Base-by-base conservation (phyloP, 64 coral and sea anemone species). In the Montipora capricornis region DNA sequence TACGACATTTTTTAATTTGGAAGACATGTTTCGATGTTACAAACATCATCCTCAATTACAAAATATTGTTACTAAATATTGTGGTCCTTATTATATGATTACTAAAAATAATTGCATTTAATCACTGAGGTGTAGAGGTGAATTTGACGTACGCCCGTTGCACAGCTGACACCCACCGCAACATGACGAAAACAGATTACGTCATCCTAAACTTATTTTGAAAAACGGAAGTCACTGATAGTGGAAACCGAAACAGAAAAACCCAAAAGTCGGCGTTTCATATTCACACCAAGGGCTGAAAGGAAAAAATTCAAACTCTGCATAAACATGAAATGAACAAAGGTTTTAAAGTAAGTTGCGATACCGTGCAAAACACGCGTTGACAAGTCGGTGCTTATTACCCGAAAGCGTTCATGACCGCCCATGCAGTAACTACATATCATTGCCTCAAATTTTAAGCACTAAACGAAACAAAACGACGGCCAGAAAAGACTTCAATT, bases 331-430 rank as follows among this genome's bases (percentile, higher is more conserved):
- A 15, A 71, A 46, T 12, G 20, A 45, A 85, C 64, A 49, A 71
- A 69, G 47, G 29, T 84, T 68, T 12, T 6, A 86, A 71, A 86
- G 82, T 46, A 46, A 44, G 62, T 73, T 71, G 6, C 66, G 46
- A 78, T 46, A 86, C 66, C 68, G 48, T 48, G 59, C 17, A 14
- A 64, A 73, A 86, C 82, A 86, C 82, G 82, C 82, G 82, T 22
- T 73, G 8, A 70, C 26, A 78, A 49, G 46, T 78, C 12, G 76
- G 53, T 57, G 53, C 53, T 50, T 50, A 78, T 37, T 37, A 19
- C 16, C 16, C 44, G 46, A 78, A 78, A 13, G 46, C 11, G 29
- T 44, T 11, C 9, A 76, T 74, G 71, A 55, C 10, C 22, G 71
- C 19, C 24, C 29, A 4, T 76, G 8, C 47, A 17, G 11, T 67